Evolutionary conservation across 1,140 invertebrate genomes (phyloP), one percentile per base, ranked within the genome.

Genomic region (Oryzaephilus surinamensis): DNA sequence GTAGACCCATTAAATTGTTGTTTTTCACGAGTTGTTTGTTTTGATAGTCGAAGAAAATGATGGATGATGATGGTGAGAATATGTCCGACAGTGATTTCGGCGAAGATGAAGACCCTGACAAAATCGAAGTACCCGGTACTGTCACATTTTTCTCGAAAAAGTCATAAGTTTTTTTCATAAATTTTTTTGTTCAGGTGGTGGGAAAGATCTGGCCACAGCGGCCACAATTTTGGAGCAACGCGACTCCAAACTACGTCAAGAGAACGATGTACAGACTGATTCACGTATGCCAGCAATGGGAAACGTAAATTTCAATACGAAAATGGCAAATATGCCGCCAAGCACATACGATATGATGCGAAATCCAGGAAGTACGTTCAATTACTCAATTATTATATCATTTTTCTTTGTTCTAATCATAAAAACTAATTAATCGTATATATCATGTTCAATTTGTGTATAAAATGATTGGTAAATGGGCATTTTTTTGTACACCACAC

Each of bases 101-200:
- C 56, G 84, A 87, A 56, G 83, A 88, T 64, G 84, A 87, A 49
- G 85, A 90, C 73, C 85, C 85, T 38, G 85, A 90, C 61, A 85
- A 84, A 66, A 84, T 87, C 63, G 80, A 88, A 76, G 83, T 90
- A 23, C 84, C 84, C 62, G 84, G 84, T 85, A 64, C 62, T n/a
- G n/a, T n/a, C n/a, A n/a, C n/a, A n/a, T n/a, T n/a, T n/a, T n/a
- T n/a, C n/a, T n/a, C n/a, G n/a, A n/a, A n/a, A n/a, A n/a, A 15
- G 18, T 33, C 27, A 34, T 37, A 10, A 35, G 23, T 48, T 28
- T 39, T 15, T 46, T 41, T 32, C 8, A 12, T 30, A 20, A 3
- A 12, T 13, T 34, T 32, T 58, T 39, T 47, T 56, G 51, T 50
- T 16, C 41, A 85, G 83, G 83, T 51, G 83, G 83, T 6, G 83